Conservation (phyloP, 2,888 invertebrate genomes). For the Antheraea assamensis region DNA sequence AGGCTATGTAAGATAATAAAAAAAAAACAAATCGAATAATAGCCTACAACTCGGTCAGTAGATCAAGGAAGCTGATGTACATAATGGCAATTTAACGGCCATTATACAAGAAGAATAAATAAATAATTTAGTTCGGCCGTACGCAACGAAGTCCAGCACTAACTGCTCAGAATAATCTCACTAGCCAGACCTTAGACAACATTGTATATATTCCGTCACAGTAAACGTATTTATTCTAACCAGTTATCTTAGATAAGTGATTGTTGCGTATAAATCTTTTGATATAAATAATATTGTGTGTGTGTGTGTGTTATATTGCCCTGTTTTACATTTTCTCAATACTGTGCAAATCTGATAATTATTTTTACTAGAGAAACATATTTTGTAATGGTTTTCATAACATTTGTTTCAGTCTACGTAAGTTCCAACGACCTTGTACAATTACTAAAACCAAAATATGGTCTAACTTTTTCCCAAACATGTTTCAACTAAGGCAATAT, state of each 20-base stretch:
- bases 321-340: not conserved
- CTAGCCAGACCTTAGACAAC: constrained; percentile 32
- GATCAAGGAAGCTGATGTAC: not conserved
- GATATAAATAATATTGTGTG: not conserved
- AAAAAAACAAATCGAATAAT: not conserved
- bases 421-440: not conserved
- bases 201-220: constrained; percentile 18
- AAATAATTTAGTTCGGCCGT: not conserved
- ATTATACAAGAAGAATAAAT: not conserved
- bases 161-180: not conserved
- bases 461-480: not conserved
- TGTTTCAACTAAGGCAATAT: not conserved
- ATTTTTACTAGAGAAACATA: not conserved
- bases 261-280: not conserved
- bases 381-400: not conserved
- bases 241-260: not conserved
- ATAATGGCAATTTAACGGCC: not conserved
- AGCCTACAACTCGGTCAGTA: not conserved
- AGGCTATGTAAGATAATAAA: not conserved
- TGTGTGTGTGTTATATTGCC: not conserved
- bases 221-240: not conserved
- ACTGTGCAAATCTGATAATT: not conserved
- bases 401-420: not conserved
- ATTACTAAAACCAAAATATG: not conserved
- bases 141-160: not conserved